Evolutionary conservation across 2,888 invertebrate species (phyloP).

Genomic region (Xanthia togata): DNA sequence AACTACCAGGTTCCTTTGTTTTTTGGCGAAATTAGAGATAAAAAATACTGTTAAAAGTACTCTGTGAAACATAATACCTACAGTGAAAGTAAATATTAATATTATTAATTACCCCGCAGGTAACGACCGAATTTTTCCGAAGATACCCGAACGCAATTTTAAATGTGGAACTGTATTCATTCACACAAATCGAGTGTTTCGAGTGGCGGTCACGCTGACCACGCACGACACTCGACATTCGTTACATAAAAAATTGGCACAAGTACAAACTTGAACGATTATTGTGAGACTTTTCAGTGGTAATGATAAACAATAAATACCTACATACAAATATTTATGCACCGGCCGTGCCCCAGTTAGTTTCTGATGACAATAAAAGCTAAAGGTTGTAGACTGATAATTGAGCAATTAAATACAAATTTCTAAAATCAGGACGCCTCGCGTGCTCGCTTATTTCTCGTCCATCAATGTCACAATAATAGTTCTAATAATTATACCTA

Average conservation of each 20-base stretch:
- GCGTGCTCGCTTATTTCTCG: conserved; percentile 54
- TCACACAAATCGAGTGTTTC: conserved; percentile 19
- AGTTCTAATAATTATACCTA: conserved; percentile 50
- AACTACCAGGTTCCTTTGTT: background rate
- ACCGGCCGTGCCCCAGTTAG: conserved; percentile 65
- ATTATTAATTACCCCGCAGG: background rate
- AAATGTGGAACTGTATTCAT: conserved; percentile 29
- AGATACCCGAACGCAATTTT: conserved; percentile 29
- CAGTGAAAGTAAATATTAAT: background rate
- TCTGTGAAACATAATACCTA: background rate
- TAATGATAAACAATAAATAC: conserved; percentile 27
- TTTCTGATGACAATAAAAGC: conserved; percentile 70
- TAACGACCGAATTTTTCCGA: conserved; percentile 22
- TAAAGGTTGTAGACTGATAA: conserved; percentile 67
- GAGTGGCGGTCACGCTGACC: conserved; percentile 29
- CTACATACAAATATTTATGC: conserved; percentile 53
- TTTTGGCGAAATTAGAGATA: no score
- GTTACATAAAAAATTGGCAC: conserved; percentile 69
- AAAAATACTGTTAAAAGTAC: no score
- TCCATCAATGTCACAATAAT: conserved; percentile 42
- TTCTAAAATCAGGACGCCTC: conserved; percentile 61
- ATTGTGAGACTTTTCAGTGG: conserved; percentile 36
- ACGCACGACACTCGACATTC: conserved; percentile 42
- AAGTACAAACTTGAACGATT: conserved; percentile 64
- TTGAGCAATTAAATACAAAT: conserved; percentile 55